A percentile compares a stretch with the other conserved stretches of the same genome.
phyloP scores from a whole-genome alignment of 2,797 vertebrate genomes.

The Graptemys geographica region DNA sequence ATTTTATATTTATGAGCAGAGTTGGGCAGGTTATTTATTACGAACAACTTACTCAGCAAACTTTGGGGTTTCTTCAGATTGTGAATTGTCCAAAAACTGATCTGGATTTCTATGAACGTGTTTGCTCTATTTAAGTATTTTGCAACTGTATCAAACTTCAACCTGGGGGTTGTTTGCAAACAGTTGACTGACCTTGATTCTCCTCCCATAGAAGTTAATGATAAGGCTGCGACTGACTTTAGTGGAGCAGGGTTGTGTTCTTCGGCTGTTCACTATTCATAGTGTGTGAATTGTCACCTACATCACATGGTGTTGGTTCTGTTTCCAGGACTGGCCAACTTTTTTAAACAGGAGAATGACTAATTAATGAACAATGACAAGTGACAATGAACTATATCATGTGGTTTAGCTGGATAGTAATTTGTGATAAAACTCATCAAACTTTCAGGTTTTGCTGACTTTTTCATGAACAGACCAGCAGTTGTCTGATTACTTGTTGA shows the following conservation, averaged over 20 bases:
- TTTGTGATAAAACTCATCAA: background rate
- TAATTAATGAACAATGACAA: background rate
- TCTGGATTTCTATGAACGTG: background rate
- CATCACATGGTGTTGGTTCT: background rate
- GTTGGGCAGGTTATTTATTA: background rate
- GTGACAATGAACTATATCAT: background rate
- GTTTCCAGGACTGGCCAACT: background rate
- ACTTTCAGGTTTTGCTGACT: background rate
- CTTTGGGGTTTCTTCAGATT: constrained; percentile 6
- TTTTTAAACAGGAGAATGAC: background rate
- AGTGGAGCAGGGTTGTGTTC: background rate
- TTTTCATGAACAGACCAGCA: background rate
- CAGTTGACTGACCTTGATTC: background rate
- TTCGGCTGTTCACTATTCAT: background rate
- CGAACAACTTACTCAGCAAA: background rate
- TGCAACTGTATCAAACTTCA: background rate
- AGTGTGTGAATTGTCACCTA: background rate
- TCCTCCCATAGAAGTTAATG: background rate
- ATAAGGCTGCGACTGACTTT: background rate
- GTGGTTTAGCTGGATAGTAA: background rate
- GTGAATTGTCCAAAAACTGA: constrained; percentile 2
- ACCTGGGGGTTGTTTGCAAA: background rate
- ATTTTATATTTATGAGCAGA: background rate
- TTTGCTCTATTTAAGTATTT: rapidly evolving
- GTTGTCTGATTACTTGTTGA: background rate